Evolutionary conservation across 2,888 invertebrate genomes (phyloP).

Genomic region (Linnaemya tessellans): DNA sequence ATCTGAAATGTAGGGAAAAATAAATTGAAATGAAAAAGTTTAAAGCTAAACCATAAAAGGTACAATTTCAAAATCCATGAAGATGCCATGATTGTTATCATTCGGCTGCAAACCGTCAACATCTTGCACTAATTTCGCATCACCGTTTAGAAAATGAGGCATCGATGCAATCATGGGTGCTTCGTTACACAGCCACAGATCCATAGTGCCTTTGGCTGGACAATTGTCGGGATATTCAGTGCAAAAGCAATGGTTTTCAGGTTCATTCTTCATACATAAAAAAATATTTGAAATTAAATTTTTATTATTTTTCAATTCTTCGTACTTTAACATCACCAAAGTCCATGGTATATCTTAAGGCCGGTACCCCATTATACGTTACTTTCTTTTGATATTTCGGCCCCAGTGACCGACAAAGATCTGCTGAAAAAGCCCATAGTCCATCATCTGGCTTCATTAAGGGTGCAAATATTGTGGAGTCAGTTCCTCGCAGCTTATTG

Average conservation of each 20-base stretch:
- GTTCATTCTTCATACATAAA: constrained; percentile 73
- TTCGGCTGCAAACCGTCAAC: constrained; percentile 86
- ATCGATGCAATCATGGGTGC: constrained; percentile 89
- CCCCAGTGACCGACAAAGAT: constrained; percentile 89
- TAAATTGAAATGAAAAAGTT: neutral
- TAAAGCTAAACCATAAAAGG: neutral
- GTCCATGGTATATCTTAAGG: constrained; percentile 87
- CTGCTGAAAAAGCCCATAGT: constrained; percentile 88
- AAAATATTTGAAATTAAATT: no score
- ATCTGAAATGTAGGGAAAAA: constrained; percentile 66
- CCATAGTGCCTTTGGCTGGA: constrained; percentile 88
- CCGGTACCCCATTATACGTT: constrained; percentile 87
- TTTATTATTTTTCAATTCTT: no score
- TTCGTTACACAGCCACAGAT: constrained; percentile 85
- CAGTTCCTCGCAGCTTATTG: constrained; percentile 90
- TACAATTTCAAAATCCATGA: constrained; percentile 91
- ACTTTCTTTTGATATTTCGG: constrained; percentile 85
- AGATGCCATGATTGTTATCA: constrained; percentile 88
- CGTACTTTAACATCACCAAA: constrained; percentile 86
- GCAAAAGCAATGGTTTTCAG: constrained; percentile 82
- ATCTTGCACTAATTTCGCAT: constrained; percentile 82
- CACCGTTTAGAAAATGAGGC: constrained; percentile 90
- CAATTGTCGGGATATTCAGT: constrained; percentile 86
- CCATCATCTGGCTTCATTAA: constrained; percentile 87
- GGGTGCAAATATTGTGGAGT: constrained; percentile 93